Percentiles rank a stretch among this genome's conserved stretches.
Evolutionary conservation across 2,113 vertebrate species (phyloP).

Genomic region (Delphinus delphis): DNA sequence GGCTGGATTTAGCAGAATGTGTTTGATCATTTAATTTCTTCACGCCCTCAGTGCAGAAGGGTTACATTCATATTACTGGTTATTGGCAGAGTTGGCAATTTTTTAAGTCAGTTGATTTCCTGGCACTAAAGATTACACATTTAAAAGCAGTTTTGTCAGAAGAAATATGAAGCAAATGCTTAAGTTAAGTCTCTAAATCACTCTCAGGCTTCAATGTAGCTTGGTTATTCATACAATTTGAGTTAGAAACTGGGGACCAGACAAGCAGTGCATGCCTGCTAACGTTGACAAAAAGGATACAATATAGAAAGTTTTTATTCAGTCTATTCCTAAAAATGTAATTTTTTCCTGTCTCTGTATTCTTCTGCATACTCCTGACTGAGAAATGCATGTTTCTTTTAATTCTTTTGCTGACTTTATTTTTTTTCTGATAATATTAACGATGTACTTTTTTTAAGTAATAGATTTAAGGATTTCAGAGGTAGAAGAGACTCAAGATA

Average conservation of each 20-base stretch:
- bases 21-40: slow-evolving; percentile 39
- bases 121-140: slow-evolving; percentile 45
- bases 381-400: neutral
- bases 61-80: slow-evolving; percentile 4
- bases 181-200: slow-evolving; percentile 18
- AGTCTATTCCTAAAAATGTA: neutral
- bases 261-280: neutral
- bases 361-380: neutral
- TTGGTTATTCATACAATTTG: neutral
- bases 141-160: slow-evolving; percentile 54
- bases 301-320: neutral
- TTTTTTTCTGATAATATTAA: slow-evolving; percentile 8
- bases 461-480: neutral
- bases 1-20: neutral
- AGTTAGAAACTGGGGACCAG: neutral
- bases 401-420: neutral
- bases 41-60: neutral
- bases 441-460: neutral
- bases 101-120: slow-evolving; percentile 67
- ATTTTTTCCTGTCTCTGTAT: neutral
- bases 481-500: neutral
- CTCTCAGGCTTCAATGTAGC: neutral
- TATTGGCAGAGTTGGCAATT: slow-evolving; percentile 44
- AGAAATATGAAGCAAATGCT: slow-evolving; percentile 54
- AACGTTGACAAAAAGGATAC: neutral